Base-by-base conservation (phyloP, 2,797 vertebrate species). In the Typhlichthys subterraneus region DNA sequence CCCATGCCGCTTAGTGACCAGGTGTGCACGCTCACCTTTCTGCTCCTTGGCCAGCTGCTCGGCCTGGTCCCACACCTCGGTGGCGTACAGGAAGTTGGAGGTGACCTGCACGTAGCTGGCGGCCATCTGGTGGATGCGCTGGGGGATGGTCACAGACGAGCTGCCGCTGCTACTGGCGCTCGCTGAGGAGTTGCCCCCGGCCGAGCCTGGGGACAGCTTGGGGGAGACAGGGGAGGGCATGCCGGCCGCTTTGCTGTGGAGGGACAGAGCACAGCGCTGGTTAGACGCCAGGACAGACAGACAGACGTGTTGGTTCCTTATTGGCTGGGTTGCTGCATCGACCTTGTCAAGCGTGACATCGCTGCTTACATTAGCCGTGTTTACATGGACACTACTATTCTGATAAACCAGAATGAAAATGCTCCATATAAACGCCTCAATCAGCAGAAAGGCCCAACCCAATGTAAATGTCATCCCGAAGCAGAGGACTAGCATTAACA, bases 31-130 rank as follows among this genome's bases (percentile, higher is more conserved):
- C 9, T 42, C 38, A 98, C 98, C 98, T 94, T 94, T 98, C 91
- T 98, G 97, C 57, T 99, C 98, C 90, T 94, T 96, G 53, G 95
- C 93, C 59, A 98, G 93, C 78, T 99, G 98, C 73, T 99, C 98
- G 0, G 98, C 96, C 93, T 99, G 98, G 91, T 99, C 98, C 98
- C 98, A 99, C 77, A 99, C 97, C 90, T 99, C 98, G 0, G 94
- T 97, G 91, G 97, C 97, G 13, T 93, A 97, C 65, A 99, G 93
- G 89, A 99, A 99, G 92, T 98, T 98, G 80, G 97, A 97, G 8
- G 98, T 99, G 84, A 99, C 97, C 82, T 99, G 98, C 80, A 99
- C 98, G 1, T 99, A 99, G 90, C 95, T 98, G 91, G 98, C 96
- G 57, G 98, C 97, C 98, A 99, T 99, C 93, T 98, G 97, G 87